phyloP scores from a whole-genome alignment of 2,113 vertebrate species.

The Chamaetylas fuelleborni region DNA sequence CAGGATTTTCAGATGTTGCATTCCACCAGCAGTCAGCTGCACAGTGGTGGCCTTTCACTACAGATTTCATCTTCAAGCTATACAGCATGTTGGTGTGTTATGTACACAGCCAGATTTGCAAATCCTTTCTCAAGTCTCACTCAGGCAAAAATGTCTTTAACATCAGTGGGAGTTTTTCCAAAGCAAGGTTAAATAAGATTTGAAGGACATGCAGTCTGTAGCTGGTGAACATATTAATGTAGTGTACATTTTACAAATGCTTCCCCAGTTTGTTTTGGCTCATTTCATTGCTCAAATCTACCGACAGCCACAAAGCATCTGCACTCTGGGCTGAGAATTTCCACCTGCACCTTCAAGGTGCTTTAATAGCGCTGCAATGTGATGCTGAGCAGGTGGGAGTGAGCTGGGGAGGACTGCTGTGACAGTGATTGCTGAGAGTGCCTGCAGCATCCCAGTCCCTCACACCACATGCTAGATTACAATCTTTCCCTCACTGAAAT shows the following conservation, averaged over 20 bases:
- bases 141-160: background rate
- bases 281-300: conserved; percentile 2
- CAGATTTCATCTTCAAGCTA: background rate
- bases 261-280: background rate
- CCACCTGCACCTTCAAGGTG: conserved; percentile 26
- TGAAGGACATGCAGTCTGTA: background rate
- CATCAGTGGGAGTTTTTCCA: background rate
- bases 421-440: conserved; percentile 46
- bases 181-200: conserved; percentile 1
- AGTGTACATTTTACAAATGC: background rate
- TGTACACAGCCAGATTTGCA: background rate
- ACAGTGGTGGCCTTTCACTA: background rate
- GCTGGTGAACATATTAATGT: background rate
- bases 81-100: background rate
- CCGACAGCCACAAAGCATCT: background rate
- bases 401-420: conserved; percentile 29
- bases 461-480: conserved; percentile 37
- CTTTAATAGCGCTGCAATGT: conserved; percentile 23
- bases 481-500: conserved; percentile 57
- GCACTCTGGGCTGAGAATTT: background rate
- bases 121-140: background rate
- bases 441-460: conserved; percentile 47
- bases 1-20: background rate
- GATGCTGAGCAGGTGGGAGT: background rate
- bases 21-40: background rate